Evolutionary conservation across 2,113 vertebrate species (phyloP), one percentile per base, ranked within the genome.

Genomic region (Myrmecophaga tridactyla): DNA sequence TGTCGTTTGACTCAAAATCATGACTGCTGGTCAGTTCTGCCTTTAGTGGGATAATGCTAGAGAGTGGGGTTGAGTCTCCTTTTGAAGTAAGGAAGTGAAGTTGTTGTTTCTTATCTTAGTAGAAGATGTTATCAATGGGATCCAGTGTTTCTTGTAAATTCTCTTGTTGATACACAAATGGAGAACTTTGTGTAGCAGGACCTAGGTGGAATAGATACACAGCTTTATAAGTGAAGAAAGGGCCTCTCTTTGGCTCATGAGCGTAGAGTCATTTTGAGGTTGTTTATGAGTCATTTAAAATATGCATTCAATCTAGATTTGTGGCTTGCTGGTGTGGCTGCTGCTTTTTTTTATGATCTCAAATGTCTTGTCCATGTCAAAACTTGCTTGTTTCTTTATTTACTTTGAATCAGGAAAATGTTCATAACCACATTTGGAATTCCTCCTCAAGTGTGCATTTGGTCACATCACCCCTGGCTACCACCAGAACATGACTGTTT

Each of bases 371-470:
- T 95, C 94, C 75, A 21, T 96, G 96, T 97, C 92, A 96, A 86
- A 97, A 96, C 94, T 95, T 92, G 90, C 89, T 94, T 92, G 86
- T 95, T 94, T 92, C 90, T 97, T 70, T 97, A 95, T 97, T 96
- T 90, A 91, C 95, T 97, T 96, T 94, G 90, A 95, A 90, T 85
- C 90, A 70, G 90, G 78, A 81, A 80, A 81, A 83, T 81, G 92
- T 92, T 95, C 82, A 29, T 18, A 46, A 92, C 89, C 86, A 81
- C 85, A 96, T 75, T 96, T 94, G 94, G 67, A 97, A 92, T 86
- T 92, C 86, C 82, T 96, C 58, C 92, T 90, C 82, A 60, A 97
- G 88, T 95, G 95, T 90, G 95, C 56, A 0, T 89, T 96, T 78
- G 96, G 90, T 90, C 96, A 75, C 89, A 80, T 94, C 95, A 92